Evolutionary conservation across 1,140 invertebrate species (phyloP), one percentile per base, ranked within the genome.

Genomic region (Aethina tumida): DNA sequence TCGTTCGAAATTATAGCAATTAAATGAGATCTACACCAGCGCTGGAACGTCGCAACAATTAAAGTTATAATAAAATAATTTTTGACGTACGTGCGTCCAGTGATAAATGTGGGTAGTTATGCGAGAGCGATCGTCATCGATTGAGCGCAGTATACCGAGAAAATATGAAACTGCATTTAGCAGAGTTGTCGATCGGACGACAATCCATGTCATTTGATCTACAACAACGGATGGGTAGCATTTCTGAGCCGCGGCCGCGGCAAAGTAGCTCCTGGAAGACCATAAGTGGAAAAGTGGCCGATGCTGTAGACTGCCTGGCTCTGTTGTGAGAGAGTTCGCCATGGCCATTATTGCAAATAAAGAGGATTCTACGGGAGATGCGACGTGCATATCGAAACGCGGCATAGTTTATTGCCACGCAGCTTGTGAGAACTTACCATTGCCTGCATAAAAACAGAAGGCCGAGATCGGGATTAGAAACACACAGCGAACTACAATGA

Each of bases 331-430:
- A 52, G 53, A 53, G 50, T 53, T 49, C 41, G 45, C 32, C 29
- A 51, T 47, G 49, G 38, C 48, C 52, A 51, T 55, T 55, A 55
- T 50, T 47, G 47, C 45, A 34, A 45, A 57, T 47, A 50, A 57
- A 55, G 50, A 55, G 45, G 55, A 57, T 57, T 55, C 53, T 52
- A 43, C 47, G 41, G 49, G 43, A 50, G 55, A 57, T 57, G 55
- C 47, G 55, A 30, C 41, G 35, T 50, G 50, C 51, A 54, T 57
- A 54, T 49, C 43, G 47, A 54, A 49, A 42, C 43, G 42, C 22
- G 10, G 34, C 27, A 41, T 51, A 52, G 39, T 55, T 57, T 57
- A 55, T 57, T 48, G 47, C 48, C 29, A 31, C 33, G 35, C 40
- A 42, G 40, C 43, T 49, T 57, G 55, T 57, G 55, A 57, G 55